phyloP scores from a whole-genome alignment of 2,888 invertebrate species.

The Acleris emargana region DNA sequence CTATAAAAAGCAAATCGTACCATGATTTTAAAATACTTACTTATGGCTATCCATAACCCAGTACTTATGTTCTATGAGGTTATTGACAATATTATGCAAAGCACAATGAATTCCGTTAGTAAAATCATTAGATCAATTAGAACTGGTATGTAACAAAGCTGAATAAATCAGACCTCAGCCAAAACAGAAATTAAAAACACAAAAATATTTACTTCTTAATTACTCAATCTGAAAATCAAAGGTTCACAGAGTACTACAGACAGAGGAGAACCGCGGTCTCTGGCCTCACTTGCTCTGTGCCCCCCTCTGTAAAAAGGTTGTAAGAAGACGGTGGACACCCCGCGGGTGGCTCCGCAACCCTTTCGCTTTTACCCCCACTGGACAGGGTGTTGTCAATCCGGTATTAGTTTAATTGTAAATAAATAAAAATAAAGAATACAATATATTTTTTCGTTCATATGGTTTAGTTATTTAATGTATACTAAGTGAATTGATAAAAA shows the following conservation, averaged over 20 bases:
- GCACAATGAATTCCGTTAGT: no score
- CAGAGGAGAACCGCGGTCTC: constrained; percentile 53
- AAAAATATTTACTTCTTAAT: not conserved
- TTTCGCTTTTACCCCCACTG: constrained; percentile 81
- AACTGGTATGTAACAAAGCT: not conserved
- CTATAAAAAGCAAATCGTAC: not conserved
- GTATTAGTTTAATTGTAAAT: constrained; percentile 41
- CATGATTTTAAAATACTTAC: not conserved
- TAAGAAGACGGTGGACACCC: constrained; percentile 82
- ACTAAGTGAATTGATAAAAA: no score
- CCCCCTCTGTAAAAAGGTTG: constrained; percentile 82
- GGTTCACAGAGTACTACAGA: constrained; percentile 31
- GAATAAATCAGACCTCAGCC: not conserved
- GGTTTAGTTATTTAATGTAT: no score
- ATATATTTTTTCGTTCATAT: not conserved
- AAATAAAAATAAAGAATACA: constrained; percentile 25
- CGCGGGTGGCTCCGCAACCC: constrained; percentile 79
- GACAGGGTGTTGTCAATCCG: constrained; percentile 68
- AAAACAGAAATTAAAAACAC: not conserved
- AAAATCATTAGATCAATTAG: no score
- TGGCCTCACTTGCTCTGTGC: constrained; percentile 70
- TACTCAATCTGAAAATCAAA: constrained; percentile 11
- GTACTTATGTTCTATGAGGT: no score
- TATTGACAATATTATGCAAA: no score
- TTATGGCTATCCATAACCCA: no score